Percentiles rank a stretch among this genome's conserved stretches.
Conservation (phyloP, 2,113 vertebrate genomes). For the Bagarius yarrelli region DNA sequence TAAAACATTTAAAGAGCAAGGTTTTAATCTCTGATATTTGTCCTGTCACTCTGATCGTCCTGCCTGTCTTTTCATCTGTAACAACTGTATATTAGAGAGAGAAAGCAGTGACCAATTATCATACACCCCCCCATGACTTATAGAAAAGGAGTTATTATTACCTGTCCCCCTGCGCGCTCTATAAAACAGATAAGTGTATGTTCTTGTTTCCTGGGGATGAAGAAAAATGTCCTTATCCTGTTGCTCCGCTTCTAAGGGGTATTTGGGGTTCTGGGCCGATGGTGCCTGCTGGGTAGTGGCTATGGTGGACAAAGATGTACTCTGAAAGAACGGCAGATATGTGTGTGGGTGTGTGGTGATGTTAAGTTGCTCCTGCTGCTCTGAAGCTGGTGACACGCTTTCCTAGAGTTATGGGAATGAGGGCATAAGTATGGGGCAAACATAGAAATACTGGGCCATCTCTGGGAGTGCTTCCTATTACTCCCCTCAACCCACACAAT, state of each 20-base stretch:
- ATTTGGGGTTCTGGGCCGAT: slow-evolving; percentile 1
- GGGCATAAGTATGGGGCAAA: slow-evolving; percentile 28
- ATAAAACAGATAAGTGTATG: neutral
- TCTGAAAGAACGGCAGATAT: neutral
- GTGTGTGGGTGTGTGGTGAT: neutral
- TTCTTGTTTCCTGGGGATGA: slow-evolving; percentile 13
- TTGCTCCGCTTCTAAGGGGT: neutral
- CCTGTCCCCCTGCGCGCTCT: slow-evolving; percentile 35
- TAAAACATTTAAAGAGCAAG: neutral
- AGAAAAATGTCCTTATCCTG: slow-evolving; percentile 13
- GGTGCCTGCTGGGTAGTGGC: neutral
- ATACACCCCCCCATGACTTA: neutral
- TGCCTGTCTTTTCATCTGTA: neutral
- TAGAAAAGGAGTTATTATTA: slow-evolving; percentile 26
- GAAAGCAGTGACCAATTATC: neutral
- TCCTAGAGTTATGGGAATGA: slow-evolving; percentile 33
- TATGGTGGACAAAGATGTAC: slow-evolving; percentile 6
- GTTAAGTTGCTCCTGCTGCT: neutral
- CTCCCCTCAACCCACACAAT: slow-evolving; percentile 58
- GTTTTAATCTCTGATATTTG: neutral
- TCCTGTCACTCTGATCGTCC: neutral
- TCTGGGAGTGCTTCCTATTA: slow-evolving; percentile 70
- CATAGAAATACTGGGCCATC: slow-evolving; percentile 73
- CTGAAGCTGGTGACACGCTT: neutral
- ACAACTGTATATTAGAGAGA: neutral